Evolutionary conservation across 2,113 vertebrate genomes (phyloP).

Genomic region (Nibea coibor): DNA sequence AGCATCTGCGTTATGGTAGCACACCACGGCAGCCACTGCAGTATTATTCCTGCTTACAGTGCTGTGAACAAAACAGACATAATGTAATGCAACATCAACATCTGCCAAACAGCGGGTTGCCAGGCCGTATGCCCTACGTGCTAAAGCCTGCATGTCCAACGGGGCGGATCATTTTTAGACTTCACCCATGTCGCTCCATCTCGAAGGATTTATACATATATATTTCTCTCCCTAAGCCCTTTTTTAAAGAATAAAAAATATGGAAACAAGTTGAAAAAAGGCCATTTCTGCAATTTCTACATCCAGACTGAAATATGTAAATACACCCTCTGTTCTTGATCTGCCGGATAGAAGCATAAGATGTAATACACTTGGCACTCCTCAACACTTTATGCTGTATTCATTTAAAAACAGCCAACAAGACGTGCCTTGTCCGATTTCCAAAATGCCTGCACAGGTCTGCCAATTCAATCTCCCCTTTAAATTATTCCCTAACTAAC

Average conservation of each 20-base stretch:
- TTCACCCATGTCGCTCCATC: neutral
- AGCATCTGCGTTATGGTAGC: constrained; percentile 25
- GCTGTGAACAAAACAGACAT: constrained; percentile 42
- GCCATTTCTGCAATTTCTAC: too few species aligned
- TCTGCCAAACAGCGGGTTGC: constrained; percentile 36
- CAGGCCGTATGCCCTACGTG: constrained; percentile 5
- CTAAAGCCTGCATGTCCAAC: constrained; percentile 6
- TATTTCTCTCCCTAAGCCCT: too few species aligned
- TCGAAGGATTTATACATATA: neutral
- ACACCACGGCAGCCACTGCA: constrained; percentile 31
- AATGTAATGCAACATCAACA: constrained; percentile 40
- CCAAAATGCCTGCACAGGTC: constrained; percentile 22
- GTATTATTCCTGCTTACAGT: constrained; percentile 5
- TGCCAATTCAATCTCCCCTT: constrained; percentile 28
- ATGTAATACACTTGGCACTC: constrained; percentile 2
- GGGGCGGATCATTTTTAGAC: neutral
- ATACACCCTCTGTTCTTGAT: neutral
- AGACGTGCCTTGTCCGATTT: constrained; percentile 35
- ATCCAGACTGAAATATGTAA: neutral
- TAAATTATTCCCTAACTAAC: constrained; percentile 20
- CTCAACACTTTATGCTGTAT: neutral
- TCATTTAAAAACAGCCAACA: constrained; percentile 36
- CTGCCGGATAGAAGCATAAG: neutral
- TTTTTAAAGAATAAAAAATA: too few species aligned
- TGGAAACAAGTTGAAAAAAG: neutral